Percentiles rank a stretch among this genome's conserved stretches.
Conservation (phyloP, 2,113 vertebrate genomes). For the Centropristis striata region DNA sequence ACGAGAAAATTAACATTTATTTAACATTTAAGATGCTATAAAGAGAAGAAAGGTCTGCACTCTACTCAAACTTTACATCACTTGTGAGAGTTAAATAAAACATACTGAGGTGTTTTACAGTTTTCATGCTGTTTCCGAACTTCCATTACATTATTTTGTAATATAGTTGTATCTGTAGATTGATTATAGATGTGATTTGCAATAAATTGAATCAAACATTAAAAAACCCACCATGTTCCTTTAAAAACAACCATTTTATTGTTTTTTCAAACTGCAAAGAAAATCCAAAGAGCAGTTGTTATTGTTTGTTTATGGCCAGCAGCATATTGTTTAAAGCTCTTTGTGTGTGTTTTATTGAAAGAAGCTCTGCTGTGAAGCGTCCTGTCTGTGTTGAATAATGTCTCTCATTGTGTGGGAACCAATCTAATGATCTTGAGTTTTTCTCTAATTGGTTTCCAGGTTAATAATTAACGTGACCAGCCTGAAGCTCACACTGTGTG, state of each 20-base stretch:
- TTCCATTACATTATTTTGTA: background rate
- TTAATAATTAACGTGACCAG: slow-evolving; percentile 22
- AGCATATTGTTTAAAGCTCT: background rate
- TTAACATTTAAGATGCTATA: background rate
- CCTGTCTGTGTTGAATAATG: background rate
- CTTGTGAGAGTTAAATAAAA: background rate
- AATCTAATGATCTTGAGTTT: background rate
- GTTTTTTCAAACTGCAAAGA: no score
- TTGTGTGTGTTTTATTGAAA: no score
- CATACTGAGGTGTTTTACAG: background rate
- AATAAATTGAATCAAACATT: no score
- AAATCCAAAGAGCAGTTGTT: background rate
- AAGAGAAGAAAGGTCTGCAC: background rate
- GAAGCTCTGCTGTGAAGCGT: background rate
- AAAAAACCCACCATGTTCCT: no score
- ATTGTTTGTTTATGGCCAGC: background rate
- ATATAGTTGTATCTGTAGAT: no score
- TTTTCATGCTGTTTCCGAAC: background rate
- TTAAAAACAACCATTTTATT: no score
- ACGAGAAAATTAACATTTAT: background rate
- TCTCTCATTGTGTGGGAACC: background rate
- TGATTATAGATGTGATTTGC: no score
- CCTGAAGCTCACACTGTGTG: background rate
- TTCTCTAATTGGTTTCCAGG: background rate
- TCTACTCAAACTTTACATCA: background rate